These are phyloP conservation scores for Catocala sponsa DNA, from an alignment of 2,888 invertebrate species.

Conservation along the genomic window DNA sequence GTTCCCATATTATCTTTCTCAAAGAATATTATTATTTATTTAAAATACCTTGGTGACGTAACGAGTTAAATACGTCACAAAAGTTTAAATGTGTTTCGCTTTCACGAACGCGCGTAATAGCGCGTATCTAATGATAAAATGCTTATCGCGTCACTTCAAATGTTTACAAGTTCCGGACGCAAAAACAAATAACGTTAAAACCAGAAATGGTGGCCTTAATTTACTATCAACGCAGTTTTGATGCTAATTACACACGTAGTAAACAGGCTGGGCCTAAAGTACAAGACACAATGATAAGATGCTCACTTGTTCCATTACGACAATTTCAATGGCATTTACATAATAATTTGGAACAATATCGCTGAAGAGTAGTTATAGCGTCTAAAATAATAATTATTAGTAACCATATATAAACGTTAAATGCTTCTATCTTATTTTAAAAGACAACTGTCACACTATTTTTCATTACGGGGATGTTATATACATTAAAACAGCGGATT, in stretches of 20 bases:
- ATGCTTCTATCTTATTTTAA: too few relatives aligned
- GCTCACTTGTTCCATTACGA: constrained; percentile 55
- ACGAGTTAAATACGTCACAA: too few relatives aligned
- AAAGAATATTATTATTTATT: too few relatives aligned
- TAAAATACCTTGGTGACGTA: too few relatives aligned
- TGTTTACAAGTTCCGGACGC: constrained; percentile 6
- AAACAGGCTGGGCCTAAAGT: constrained; percentile 51
- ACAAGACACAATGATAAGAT: constrained; percentile 63
- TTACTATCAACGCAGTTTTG: constrained; percentile 48
- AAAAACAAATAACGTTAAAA: constrained; percentile 33
- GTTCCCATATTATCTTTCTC: too few relatives aligned
- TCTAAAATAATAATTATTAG: neutral
- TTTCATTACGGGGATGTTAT: too few relatives aligned
- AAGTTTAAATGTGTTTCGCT: too few relatives aligned
- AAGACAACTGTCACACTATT: too few relatives aligned
- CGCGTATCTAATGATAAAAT: too few relatives aligned
- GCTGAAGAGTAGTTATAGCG: constrained; percentile 24
- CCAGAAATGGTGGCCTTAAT: constrained; percentile 53
- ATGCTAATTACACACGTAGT: constrained; percentile 60
- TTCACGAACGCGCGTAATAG: too few relatives aligned
- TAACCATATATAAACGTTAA: neutral
- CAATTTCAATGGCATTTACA: constrained; percentile 68
- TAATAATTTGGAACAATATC: constrained; percentile 65
- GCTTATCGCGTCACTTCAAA: too few relatives aligned
- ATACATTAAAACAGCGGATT: too few relatives aligned